phyloP scores from a whole-genome alignment of 2,113 vertebrate species.

The Narcine bancroftii region DNA sequence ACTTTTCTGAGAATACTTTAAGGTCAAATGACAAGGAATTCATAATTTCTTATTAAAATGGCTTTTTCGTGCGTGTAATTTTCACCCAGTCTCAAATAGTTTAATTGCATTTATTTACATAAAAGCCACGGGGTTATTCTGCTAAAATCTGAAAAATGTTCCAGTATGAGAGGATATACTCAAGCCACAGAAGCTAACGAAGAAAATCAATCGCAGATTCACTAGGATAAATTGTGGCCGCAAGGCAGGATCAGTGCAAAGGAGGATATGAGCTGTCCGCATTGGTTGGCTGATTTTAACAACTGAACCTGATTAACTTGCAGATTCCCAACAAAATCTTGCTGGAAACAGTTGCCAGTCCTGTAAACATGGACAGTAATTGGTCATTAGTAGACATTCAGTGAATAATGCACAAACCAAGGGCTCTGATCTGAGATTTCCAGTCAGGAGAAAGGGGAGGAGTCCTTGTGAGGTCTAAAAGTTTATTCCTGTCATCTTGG shows the following conservation, averaged over 20 bases:
- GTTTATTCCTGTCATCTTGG: no score
- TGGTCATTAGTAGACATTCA: neutral
- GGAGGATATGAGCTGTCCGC: neutral
- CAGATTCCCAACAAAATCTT: neutral
- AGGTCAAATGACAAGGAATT: constrained; percentile 30
- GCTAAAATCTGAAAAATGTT: neutral
- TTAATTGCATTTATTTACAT: constrained; percentile 26
- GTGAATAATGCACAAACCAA: no score
- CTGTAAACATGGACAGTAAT: neutral
- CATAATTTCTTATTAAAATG: constrained; percentile 18
- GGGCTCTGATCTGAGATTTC: no score
- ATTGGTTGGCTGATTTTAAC: neutral
- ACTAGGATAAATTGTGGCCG: neutral
- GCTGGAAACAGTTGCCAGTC: neutral
- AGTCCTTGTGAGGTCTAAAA: no score
- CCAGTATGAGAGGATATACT: neutral
- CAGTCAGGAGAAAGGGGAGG: no score
- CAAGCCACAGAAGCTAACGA: neutral
- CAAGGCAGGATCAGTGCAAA: neutral
- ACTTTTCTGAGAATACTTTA: neutral
- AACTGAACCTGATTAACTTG: neutral
- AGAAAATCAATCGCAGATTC: neutral
- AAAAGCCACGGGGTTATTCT: neutral
- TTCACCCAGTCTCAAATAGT: neutral
- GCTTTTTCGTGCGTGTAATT: neutral